These are phyloP conservation scores for Cantharis nigra DNA, from an alignment of 2,888 invertebrate genomes.

Conservation along the genomic window DNA sequence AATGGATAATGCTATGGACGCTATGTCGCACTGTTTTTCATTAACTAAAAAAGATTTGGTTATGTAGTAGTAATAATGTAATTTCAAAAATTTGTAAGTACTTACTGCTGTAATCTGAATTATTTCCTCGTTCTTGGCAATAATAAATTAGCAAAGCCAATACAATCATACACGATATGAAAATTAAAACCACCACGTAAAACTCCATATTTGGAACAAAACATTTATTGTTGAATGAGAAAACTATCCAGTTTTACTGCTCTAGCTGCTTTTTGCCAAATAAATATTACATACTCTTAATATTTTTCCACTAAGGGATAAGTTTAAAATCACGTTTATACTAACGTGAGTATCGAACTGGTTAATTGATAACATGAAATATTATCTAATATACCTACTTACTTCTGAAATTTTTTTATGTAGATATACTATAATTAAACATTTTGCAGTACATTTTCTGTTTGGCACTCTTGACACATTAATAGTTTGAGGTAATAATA, in stretches of 20 bases:
- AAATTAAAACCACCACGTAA: constrained; percentile 11
- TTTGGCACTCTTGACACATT: not conserved
- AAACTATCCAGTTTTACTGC: not conserved
- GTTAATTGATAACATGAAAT: not conserved
- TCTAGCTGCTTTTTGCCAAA: not conserved
- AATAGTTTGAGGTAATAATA: not conserved
- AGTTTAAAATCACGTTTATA: not conserved
- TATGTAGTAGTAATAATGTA: not conserved
- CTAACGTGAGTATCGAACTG: not conserved
- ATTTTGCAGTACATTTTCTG: not conserved
- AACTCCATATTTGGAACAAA: constrained; percentile 8
- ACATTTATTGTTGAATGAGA: not conserved
- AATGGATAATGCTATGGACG: constrained; percentile 8
- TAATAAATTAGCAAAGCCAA: constrained; percentile 15
- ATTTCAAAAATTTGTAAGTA: not conserved
- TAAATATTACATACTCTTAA: not conserved
- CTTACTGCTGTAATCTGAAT: constrained; percentile 11
- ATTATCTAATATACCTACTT: not conserved
- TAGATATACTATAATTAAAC: not conserved
- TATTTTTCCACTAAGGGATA: not conserved
- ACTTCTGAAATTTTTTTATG: not conserved
- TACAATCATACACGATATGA: constrained; percentile 15
- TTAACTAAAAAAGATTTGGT: constrained; percentile 1
- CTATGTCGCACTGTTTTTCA: constrained; percentile 8
- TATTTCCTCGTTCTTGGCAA: constrained; percentile 5